These are phyloP conservation scores for Entosphenus tridentatus DNA, from an alignment of 2,113 vertebrate species.

Conservation along the genomic window DNA sequence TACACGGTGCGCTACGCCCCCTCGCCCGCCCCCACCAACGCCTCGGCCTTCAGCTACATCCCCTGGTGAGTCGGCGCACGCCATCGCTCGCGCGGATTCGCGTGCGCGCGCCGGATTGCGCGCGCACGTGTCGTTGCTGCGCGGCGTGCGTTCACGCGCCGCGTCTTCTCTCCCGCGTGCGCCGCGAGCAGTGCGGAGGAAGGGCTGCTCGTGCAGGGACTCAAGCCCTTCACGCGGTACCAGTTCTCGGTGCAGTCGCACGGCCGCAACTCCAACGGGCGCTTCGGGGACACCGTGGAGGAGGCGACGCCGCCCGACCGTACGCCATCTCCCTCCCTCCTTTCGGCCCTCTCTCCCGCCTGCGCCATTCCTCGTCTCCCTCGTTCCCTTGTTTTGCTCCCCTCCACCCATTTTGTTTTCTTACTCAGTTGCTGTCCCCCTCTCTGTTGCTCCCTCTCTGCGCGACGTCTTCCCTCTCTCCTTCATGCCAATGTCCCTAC, in stretches of 20 bases:
- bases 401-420: not conserved
- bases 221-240: conserved; percentile 80
- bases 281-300: conserved; percentile 59
- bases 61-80: conserved; percentile 36
- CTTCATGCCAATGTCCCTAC: not conserved
- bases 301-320: conserved; percentile 61
- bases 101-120: too few relatives aligned
- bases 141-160: too few relatives aligned
- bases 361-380: not conserved
- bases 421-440: not conserved
- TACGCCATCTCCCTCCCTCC: conserved; percentile 22
- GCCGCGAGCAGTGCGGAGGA: conserved; percentile 37
- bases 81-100: too few relatives aligned
- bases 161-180: too few relatives aligned
- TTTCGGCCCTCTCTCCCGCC: not conserved
- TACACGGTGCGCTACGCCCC: conserved; percentile 88
- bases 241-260: conserved; percentile 85
- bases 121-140: too few relatives aligned
- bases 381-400: not conserved
- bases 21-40: conserved; percentile 46
- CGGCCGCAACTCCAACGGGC: conserved; percentile 42
- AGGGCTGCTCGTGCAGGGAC: conserved; percentile 51
- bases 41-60: conserved; percentile 70
- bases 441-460: not conserved
- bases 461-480: not conserved